Conservation (phyloP, 2,113 vertebrate species). For the Alligator sinensis region DNA sequence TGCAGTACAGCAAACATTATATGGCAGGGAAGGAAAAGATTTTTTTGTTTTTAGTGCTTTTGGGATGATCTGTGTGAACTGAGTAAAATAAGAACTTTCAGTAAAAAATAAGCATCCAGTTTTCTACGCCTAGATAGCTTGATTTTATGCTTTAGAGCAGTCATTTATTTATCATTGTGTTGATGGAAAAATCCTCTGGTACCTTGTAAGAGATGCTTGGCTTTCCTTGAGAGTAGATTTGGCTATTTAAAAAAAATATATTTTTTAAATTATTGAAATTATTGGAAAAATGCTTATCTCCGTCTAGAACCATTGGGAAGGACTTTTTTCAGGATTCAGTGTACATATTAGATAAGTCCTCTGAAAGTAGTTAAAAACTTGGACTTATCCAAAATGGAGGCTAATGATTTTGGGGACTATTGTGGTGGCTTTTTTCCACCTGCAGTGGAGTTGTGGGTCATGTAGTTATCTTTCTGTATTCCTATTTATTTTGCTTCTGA, state of each 20-base stretch:
- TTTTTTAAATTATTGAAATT: too few relatives aligned
- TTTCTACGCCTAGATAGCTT: slow-evolving; percentile 14
- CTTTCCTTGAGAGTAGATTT: background rate
- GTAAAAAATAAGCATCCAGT: background rate
- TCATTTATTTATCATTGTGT: slow-evolving; percentile 2
- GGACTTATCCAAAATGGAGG: background rate
- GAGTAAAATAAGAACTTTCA: background rate
- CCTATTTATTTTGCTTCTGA: background rate
- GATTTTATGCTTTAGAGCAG: background rate
- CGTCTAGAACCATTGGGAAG: background rate
- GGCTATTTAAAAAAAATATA: background rate
- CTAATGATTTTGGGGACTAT: background rate
- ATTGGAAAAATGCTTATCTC: too few relatives aligned
- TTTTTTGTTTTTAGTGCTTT: slow-evolving; percentile 46
- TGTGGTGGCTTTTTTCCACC: background rate
- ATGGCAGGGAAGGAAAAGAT: background rate
- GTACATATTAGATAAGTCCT: background rate
- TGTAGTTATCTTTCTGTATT: background rate
- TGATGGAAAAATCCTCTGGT: background rate
- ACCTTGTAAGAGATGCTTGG: background rate
- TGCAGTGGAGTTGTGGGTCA: background rate
- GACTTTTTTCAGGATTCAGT: background rate
- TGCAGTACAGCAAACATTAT: background rate
- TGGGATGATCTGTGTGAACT: slow-evolving; percentile 24
- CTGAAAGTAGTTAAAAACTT: background rate